Percentiles rank a stretch among this genome's conserved stretches.
These are phyloP conservation scores for Nephotettix cincticeps DNA, from an alignment of 1,140 invertebrate genomes.

Conservation along the genomic window DNA sequence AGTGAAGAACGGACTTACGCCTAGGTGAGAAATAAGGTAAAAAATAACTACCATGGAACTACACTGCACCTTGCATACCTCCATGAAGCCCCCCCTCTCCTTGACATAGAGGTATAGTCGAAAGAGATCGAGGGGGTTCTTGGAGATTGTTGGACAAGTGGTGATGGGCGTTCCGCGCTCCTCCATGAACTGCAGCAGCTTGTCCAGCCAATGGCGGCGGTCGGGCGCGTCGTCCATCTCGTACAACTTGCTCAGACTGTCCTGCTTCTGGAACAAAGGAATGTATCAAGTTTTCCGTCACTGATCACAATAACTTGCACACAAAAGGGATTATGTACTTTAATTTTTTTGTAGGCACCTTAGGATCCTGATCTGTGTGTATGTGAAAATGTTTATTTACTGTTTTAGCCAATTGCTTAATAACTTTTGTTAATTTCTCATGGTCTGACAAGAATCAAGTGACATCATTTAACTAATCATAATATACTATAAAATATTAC, in stretches of 20 bases:
- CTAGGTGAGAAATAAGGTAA: conserved; percentile 31
- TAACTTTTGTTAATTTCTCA: too few species aligned
- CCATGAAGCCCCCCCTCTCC: conserved; percentile 95
- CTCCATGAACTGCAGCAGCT: conserved; percentile 91
- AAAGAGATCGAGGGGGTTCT: conserved; percentile 97
- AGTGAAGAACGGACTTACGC: conserved; percentile 29
- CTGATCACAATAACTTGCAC: too few species aligned
- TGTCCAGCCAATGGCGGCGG: conserved; percentile 85
- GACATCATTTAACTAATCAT: too few species aligned
- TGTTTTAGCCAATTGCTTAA: too few species aligned
- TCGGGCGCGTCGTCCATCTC: conserved; percentile 97
- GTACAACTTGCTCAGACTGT: conserved; percentile 89
- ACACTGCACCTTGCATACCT: conserved; percentile 83
- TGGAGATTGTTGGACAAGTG: conserved; percentile 94
- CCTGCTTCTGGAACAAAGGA: conserved; percentile 67
- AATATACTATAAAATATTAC: too few species aligned
- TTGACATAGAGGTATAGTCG: conserved; percentile 92
- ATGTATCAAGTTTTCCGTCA: background rate
- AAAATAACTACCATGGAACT: conserved; percentile 53
- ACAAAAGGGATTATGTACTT: too few species aligned
- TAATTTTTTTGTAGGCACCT: too few species aligned
- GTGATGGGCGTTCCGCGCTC: conserved; percentile 89
- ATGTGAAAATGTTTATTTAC: too few species aligned
- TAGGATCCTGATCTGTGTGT: too few species aligned
- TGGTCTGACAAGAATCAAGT: too few species aligned